A percentile compares a stretch with the other conserved stretches of the same genome.
Conservation (phyloP, 2,113 vertebrate species). For the Larimichthys polyactis region DNA sequence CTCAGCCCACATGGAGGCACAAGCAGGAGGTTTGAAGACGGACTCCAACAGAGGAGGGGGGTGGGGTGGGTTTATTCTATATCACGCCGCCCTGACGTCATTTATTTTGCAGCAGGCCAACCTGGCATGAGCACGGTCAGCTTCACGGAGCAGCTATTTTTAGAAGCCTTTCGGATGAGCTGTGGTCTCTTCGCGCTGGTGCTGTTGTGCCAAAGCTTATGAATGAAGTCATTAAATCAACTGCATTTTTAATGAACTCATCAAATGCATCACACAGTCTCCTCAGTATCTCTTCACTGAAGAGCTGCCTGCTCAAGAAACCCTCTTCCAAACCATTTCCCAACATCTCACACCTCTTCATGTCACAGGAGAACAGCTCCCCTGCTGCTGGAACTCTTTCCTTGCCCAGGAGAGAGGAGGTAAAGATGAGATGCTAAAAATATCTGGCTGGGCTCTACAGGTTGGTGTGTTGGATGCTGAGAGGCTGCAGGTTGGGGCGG, state of each 20-base stretch:
- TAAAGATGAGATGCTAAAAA: constrained; percentile 53
- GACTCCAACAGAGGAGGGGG: background rate
- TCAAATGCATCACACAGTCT: background rate
- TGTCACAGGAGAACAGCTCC: background rate
- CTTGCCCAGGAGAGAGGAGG: background rate
- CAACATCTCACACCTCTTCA: constrained; percentile 4
- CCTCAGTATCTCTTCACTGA: background rate
- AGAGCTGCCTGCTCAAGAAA: background rate
- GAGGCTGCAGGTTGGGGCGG: constrained; percentile 44
- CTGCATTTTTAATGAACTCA: constrained; percentile 10
- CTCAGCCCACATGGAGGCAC: constrained; percentile 62
- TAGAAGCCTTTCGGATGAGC: background rate
- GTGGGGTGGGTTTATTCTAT: no score
- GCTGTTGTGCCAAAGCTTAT: background rate
- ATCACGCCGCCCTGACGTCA: constrained; percentile 52
- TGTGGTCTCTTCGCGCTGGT: background rate
- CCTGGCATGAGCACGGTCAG: constrained; percentile 10
- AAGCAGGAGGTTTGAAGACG: constrained; percentile 13
- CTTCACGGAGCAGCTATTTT: constrained; percentile 18
- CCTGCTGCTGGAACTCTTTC: background rate
- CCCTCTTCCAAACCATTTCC: background rate
- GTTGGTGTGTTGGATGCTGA: constrained; percentile 54
- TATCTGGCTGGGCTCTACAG: constrained; percentile 52
- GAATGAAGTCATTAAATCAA: constrained; percentile 14
- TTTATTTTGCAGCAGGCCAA: constrained; percentile 28